A percentile compares a stretch with the other conserved stretches of the same genome.
Conservation (phyloP, 2,888 invertebrate species). For the Xanthorhoe spadicearia region DNA sequence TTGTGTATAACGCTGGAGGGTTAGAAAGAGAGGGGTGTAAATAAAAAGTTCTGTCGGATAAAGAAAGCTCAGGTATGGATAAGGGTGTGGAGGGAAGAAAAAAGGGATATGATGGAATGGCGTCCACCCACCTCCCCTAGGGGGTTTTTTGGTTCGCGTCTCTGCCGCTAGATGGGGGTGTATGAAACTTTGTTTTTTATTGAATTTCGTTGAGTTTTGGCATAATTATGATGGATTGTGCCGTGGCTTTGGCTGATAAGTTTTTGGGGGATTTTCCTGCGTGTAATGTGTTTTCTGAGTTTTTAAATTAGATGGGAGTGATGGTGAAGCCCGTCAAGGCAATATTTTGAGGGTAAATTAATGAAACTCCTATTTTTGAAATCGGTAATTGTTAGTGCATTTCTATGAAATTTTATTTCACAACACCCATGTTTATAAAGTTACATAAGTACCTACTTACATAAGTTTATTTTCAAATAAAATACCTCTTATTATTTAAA, state of each 20-base stretch:
- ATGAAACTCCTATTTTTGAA: background rate
- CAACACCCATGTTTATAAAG: too few relatives aligned
- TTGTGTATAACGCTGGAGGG: conserved; percentile 37
- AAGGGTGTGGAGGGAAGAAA: conserved; percentile 83
- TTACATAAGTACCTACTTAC: too few relatives aligned
- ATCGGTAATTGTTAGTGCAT: too few relatives aligned
- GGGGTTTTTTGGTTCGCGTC: conserved; percentile 64
- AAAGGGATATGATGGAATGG: conserved; percentile 82
- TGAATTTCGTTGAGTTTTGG: conserved; percentile 81
- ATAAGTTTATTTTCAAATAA: too few relatives aligned
- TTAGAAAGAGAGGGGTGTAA: conserved; percentile 68
- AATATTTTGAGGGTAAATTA: conserved; percentile 15
- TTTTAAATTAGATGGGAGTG: conserved; percentile 70
- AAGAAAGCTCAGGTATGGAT: conserved; percentile 84
- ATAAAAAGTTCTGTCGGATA: conserved; percentile 81
- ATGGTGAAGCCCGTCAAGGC: conserved; percentile 55
- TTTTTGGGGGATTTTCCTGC: conserved; percentile 72
- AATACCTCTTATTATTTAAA: too few relatives aligned
- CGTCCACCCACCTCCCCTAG: conserved; percentile 69
- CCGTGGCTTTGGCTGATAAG: conserved; percentile 79
- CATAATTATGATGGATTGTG: conserved; percentile 84
- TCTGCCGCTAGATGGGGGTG: conserved; percentile 79
- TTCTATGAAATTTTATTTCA: too few relatives aligned
- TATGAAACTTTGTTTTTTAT: conserved; percentile 76
- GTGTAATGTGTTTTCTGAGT: conserved; percentile 76